Conservation (phyloP, 2,113 vertebrate genomes). For the Saimiri boliviensis region DNA sequence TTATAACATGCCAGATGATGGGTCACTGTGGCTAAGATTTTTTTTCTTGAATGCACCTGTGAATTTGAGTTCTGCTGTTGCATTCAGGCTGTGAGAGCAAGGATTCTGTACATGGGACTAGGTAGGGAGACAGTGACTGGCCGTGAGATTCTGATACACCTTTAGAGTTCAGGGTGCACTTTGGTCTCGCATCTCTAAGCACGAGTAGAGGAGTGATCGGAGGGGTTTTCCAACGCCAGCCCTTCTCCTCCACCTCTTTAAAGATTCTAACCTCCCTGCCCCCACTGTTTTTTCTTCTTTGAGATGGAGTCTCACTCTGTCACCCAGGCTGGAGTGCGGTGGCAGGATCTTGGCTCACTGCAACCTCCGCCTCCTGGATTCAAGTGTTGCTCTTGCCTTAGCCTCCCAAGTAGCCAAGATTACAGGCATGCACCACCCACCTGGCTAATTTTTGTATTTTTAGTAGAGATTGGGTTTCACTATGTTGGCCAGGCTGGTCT, state of each 20-base stretch:
- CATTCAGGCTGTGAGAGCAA: background rate
- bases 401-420: too few species aligned
- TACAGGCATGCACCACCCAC: too few species aligned
- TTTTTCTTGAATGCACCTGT: background rate
- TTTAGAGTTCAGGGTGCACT: background rate
- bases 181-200: background rate
- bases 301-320: too few species aligned
- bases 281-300: too few species aligned
- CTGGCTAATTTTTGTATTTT: too few species aligned
- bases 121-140: background rate
- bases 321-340: too few species aligned
- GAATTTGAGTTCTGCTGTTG: background rate
- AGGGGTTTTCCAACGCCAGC: background rate
- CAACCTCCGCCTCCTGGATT: too few species aligned
- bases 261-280: background rate
- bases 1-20: background rate
- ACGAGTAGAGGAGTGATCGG: background rate
- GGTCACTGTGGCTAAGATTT: background rate
- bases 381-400: too few species aligned
- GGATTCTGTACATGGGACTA: background rate
- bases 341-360: too few species aligned
- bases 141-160: rapidly evolving
- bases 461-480: too few species aligned
- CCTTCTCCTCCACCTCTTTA: too few species aligned
- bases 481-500: too few species aligned